Conservation (phyloP, 2,113 vertebrate genomes). For the Eubucco bourcierii region DNA sequence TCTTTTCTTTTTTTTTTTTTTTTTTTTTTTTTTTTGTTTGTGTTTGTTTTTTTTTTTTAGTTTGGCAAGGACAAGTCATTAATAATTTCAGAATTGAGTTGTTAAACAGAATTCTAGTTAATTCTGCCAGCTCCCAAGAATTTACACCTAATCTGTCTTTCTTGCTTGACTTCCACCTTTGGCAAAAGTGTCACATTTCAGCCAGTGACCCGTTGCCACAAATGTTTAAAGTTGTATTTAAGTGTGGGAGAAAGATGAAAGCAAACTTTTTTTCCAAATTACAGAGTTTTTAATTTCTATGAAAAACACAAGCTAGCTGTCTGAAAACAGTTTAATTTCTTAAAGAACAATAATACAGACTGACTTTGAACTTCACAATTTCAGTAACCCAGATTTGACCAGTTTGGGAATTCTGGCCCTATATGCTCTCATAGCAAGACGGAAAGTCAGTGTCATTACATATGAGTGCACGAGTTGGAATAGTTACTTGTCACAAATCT, state of each 20-base stretch:
- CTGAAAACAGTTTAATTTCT: neutral
- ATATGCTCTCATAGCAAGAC: neutral
- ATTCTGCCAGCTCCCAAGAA: conserved; percentile 55
- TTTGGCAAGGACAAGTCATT: conserved; percentile 25
- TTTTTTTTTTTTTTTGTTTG: neutral
- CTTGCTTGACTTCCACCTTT: conserved; percentile 46
- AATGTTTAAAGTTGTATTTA: conserved; percentile 40
- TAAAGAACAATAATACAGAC: neutral
- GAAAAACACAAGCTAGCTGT: neutral
- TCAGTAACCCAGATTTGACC: neutral
- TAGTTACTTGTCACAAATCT: neutral
- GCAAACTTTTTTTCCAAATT: conserved; percentile 23
- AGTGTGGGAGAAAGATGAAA: conserved; percentile 35
- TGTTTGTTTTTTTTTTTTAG: neutral
- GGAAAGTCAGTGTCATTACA: neutral
- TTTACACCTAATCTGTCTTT: conserved; percentile 63
- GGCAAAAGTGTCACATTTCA: conserved; percentile 27
- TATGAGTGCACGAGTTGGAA: neutral
- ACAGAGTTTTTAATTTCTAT: neutral
- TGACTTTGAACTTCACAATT: neutral
- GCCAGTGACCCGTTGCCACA: conserved; percentile 15
- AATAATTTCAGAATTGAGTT: conserved; percentile 62
- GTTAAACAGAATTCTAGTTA: conserved; percentile 54
- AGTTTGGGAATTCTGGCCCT: neutral
- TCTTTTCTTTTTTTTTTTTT: neutral